A percentile compares a stretch with the other conserved stretches of the same genome.
Conservation (phyloP, 2,888 invertebrate species). For the Dryobotodes eremita region DNA sequence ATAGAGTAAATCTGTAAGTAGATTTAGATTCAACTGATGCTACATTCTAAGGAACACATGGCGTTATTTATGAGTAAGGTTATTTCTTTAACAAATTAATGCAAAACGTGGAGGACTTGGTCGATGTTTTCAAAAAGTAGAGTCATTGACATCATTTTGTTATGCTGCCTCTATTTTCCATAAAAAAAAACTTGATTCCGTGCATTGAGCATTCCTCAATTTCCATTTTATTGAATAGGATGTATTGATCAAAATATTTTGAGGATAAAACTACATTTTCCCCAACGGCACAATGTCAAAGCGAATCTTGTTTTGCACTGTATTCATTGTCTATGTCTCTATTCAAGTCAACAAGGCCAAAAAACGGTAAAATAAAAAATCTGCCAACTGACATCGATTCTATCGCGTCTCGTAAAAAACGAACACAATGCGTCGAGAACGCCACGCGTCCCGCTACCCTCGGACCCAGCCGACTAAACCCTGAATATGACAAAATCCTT, state of each 20-base stretch:
- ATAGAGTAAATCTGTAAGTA: conserved; percentile 35
- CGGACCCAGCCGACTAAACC: conserved; percentile 69
- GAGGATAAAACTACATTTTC: conserved; percentile 56
- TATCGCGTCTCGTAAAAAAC: conserved; percentile 86
- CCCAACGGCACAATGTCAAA: conserved; percentile 49
- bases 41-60: conserved; percentile 4
- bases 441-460: conserved; percentile 89
- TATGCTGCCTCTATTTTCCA: neutral
- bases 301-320: conserved; percentile 49
- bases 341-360: conserved; percentile 84
- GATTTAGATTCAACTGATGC: conserved; percentile 25
- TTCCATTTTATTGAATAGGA: conserved; percentile 21
- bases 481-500: conserved; percentile 76
- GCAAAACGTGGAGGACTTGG: neutral
- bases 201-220: conserved; percentile 10
- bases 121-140: neutral
- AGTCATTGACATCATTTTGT: neutral
- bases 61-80: neutral
- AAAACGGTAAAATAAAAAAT: conserved; percentile 90
- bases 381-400: conserved; percentile 91
- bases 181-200: too few relatives aligned
- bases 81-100: conserved; percentile 22
- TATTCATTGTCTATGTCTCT: conserved; percentile 62
- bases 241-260: conserved; percentile 30
- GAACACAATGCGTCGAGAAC: conserved; percentile 86